Percentiles rank a stretch among this genome's conserved stretches.
Evolutionary conservation across 2,888 invertebrate genomes (phyloP).

Genomic region (Lithodes maja): DNA sequence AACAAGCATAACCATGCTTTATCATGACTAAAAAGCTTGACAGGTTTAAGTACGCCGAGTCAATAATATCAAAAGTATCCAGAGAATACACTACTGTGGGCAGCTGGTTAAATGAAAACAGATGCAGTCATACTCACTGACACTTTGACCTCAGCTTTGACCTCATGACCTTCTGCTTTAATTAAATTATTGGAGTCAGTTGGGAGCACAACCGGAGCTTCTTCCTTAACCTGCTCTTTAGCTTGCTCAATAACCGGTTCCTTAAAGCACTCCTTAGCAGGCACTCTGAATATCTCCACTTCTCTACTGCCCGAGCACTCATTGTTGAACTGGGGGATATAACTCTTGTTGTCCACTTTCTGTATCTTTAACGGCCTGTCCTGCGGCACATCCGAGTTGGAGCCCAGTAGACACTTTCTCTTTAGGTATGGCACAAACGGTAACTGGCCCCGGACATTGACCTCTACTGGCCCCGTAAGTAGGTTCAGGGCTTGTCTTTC

Average conservation of each 20-base stretch:
- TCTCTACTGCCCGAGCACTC: not conserved
- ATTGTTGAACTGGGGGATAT: not conserved
- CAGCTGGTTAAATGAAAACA: too few relatives aligned
- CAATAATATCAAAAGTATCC: too few relatives aligned
- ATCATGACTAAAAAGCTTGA: too few relatives aligned
- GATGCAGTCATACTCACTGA: not conserved
- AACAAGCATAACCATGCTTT: too few relatives aligned
- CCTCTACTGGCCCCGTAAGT: conserved; percentile 41
- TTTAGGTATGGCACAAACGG: conserved; percentile 58
- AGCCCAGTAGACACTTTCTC: conserved; percentile 26
- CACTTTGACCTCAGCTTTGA: not conserved
- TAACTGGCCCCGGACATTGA: conserved; percentile 28
- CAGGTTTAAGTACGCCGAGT: too few relatives aligned
- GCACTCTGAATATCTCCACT: not conserved
- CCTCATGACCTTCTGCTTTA: not conserved
- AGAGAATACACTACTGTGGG: too few relatives aligned
- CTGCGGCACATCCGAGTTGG: not conserved
- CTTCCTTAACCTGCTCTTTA: not conserved
- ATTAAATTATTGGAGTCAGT: not conserved
- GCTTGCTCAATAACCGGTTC: not conserved
- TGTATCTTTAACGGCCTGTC: not conserved
- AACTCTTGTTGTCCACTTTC: not conserved
- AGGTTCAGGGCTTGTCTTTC: conserved; percentile 44
- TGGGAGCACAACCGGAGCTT: not conserved
- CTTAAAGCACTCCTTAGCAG: not conserved